Evolutionary conservation across 2,797 vertebrate species (phyloP).

Genomic region (Anguilla marmorata): DNA sequence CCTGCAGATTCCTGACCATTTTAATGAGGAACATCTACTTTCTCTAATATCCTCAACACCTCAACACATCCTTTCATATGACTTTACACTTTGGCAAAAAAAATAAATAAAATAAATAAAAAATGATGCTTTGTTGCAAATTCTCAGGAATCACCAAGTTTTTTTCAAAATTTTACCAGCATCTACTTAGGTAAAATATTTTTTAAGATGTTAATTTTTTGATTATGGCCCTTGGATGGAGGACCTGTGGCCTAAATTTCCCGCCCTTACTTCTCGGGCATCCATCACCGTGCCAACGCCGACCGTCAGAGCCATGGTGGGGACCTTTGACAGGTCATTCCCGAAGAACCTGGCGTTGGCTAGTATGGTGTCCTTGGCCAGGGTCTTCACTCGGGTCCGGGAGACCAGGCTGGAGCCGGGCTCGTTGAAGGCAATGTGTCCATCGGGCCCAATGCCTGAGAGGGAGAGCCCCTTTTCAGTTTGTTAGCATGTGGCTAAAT

Average conservation of each 20-base stretch:
- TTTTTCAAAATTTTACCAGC: too few relatives aligned
- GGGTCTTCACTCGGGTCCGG: constrained; percentile 91
- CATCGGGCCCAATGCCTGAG: constrained; percentile 93
- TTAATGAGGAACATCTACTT: too few relatives aligned
- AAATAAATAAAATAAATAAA: too few relatives aligned
- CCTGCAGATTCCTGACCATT: too few relatives aligned
- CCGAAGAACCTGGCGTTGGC: constrained; percentile 96
- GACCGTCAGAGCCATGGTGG: constrained; percentile 95
- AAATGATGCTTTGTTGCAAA: too few relatives aligned
- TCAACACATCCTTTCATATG: too few relatives aligned
- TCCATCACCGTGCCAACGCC: constrained; percentile 98
- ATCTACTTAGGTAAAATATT: too few relatives aligned
- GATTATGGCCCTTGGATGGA: neutral
- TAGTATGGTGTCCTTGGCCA: constrained; percentile 93
- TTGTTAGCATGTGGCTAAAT: neutral
- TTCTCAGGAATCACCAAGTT: too few relatives aligned
- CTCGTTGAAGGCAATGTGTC: constrained; percentile 97
- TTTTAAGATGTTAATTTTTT: too few relatives aligned
- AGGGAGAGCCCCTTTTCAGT: neutral
- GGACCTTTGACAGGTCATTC: constrained; percentile 88
- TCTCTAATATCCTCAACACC: too few relatives aligned
- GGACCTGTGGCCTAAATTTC: neutral
- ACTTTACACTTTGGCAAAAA: too few relatives aligned
- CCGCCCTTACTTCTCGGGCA: constrained; percentile 82
- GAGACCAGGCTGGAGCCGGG: constrained; percentile 93